Conservation (phyloP, 1,140 invertebrate genomes). For the Macrocentrus cingulum region DNA sequence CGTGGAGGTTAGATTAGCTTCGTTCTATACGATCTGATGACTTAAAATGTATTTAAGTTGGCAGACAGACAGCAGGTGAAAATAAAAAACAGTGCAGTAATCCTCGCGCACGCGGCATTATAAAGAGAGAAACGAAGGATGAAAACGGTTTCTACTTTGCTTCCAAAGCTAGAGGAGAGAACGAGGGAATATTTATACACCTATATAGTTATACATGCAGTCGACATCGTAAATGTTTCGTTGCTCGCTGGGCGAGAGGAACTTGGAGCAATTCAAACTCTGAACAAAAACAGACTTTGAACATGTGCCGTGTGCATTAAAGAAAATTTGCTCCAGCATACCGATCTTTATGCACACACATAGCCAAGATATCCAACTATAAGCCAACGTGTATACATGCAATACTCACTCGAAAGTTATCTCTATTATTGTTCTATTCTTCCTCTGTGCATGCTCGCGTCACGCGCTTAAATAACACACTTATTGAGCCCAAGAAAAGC, state of each 20-base stretch:
- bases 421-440: conserved; percentile 7
- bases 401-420: conserved; percentile 6
- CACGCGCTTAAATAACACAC: not conserved
- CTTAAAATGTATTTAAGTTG: too few species aligned
- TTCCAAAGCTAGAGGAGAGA: not conserved
- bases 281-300: conserved; percentile 16
- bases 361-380: too few species aligned
- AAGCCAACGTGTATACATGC: too few species aligned
- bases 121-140: too few species aligned
- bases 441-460: not conserved
- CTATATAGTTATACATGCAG: not conserved
- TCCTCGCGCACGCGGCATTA: not conserved
- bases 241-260: conserved; percentile 5
- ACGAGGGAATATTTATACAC: not conserved
- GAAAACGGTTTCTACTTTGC: not conserved
- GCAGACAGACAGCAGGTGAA: too few species aligned
- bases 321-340: conserved; percentile 12
- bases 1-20: too few species aligned
- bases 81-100: conserved; percentile 40
- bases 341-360: conserved; percentile 4
- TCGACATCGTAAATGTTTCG: conserved; percentile 19
- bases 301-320: conserved; percentile 16
- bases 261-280: not conserved
- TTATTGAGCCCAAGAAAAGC: not conserved
- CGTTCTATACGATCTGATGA: too few species aligned